phyloP scores from a whole-genome alignment of 2,797 vertebrate species.

The Sebastes paucispinis region DNA sequence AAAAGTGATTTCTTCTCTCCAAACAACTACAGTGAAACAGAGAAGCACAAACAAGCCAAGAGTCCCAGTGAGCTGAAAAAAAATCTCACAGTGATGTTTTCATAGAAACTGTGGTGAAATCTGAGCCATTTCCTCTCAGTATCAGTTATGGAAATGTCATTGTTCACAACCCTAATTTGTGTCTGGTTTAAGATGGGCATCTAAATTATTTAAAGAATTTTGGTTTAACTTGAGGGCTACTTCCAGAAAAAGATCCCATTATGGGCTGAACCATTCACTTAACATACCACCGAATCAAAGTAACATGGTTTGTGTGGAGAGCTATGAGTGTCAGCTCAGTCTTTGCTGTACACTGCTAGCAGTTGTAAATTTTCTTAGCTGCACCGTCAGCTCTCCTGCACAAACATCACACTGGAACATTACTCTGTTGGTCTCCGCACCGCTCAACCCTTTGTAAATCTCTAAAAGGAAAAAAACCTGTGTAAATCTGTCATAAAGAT shows the following conservation, averaged over 20 bases:
- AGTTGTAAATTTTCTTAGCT: slow-evolving; percentile 25
- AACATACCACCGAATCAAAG: slow-evolving; percentile 56
- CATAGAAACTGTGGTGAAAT: slow-evolving; percentile 7
- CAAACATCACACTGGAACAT: slow-evolving; percentile 54
- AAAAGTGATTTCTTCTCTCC: slow-evolving; percentile 42
- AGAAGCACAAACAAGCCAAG: slow-evolving; percentile 16
- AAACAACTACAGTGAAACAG: slow-evolving; percentile 35
- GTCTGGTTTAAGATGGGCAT: slow-evolving; percentile 24
- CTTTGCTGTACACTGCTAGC: slow-evolving; percentile 34
- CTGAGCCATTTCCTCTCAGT: neutral
- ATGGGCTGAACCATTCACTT: slow-evolving; percentile 44
- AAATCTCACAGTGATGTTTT: slow-evolving; percentile 19
- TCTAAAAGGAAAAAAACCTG: slow-evolving; percentile 11
- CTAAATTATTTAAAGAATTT: slow-evolving; percentile 46
- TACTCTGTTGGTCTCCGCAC: slow-evolving; percentile 12
- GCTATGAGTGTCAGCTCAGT: slow-evolving; percentile 23
- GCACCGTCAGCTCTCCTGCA: slow-evolving; percentile 37
- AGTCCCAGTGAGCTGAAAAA: neutral
- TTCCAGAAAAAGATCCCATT: slow-evolving; percentile 45
- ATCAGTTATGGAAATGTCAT: slow-evolving; percentile 6
- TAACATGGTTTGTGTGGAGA: slow-evolving; percentile 36
- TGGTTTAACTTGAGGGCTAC: slow-evolving; percentile 31
- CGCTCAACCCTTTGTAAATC: slow-evolving; percentile 22
- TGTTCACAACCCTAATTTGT: slow-evolving; percentile 11
- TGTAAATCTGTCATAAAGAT: slow-evolving; percentile 50